Evolutionary conservation across 2,888 invertebrate genomes (phyloP), one percentile per base, ranked within the genome.

Genomic region (Drosophila infuscata): DNA sequence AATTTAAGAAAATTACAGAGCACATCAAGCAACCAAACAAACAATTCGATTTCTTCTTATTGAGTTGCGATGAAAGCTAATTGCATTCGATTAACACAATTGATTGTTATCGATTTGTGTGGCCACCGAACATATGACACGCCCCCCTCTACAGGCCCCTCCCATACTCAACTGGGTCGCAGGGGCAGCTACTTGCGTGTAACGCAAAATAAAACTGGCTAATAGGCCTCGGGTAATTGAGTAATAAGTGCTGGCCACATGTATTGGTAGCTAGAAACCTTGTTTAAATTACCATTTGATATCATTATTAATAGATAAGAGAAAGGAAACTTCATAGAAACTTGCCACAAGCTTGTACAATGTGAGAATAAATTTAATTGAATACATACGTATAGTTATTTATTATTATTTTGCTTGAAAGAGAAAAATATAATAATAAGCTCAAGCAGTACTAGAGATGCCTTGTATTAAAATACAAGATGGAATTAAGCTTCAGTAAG

Each of bases 1-100:
- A 88, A 88, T 86, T 83, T 76, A 52, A 36, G 56, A 56, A 82
- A 87, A 86, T 86, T 85, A 83, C 76, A 79, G 76, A 52, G 62
- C 57, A 43, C 30, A 12, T 36, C 33, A 56, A 48, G 20, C 46
- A 46, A 25, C 20, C 7, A 46, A 46, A 15, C 46, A 46, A 30
- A 33, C 25, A 36, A 53, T 79, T 71, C 48, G 57, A 65, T 35
- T 53, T 29, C 32, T n/a, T 12, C 38, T 35, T 54, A 59, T 54
- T 67, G 32, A 33, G 51, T 41, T 75, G 61, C 71, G 78, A 53
- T 56, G 57, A 76, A 64, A 73, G 81, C 66, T 75, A 82, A 82
- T 81, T 82, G 78, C 54, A 64, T 74, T 76, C 76, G 70, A 80
- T 85, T 85, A 83, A 78, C 59, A 70, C 74, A 70, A 63, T 78